Base-by-base conservation (phyloP, 1,140 invertebrate genomes). In the Macrotrachela quadricornifera region DNA sequence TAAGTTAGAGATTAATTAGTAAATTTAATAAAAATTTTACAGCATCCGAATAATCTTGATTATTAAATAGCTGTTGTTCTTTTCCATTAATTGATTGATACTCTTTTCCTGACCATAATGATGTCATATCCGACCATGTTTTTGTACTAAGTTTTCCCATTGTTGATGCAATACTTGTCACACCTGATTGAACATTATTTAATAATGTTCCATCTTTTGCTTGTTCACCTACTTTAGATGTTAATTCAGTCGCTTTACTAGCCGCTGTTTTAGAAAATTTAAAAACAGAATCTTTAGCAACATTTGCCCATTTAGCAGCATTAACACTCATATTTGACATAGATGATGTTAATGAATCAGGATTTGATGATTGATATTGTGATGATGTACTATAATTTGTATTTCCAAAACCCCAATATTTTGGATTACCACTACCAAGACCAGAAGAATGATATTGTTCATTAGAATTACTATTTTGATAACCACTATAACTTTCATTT, bases 331-430 rank as follows among this genome's bases (percentile, higher is more conserved):
- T 42, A 40, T 44, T 53, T n/a, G 51, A 53, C n/a, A 53, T 30
- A 8, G 21, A 30, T 30, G 21, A 30, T 4, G 21, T 8, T 4
- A 30, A 8, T 30, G 8, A 30, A 4, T 30, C 21, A 4, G 2
- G 21, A 30, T 30, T 30, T 2, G 21, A 30, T 30, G 21, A 8
- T 30, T 30, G 21, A 2, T 2, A 30, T 30, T 30, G 21, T 4
- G 21, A 30, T 30, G 21, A 30, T 30, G 21, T 8, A 30, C 8
- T 8, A 30, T 30, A 4, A 30, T 30, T 30, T 4, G 21, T 30
- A 62, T 82, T 84, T 10, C 84, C 85, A 73, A 88, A 88, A 37
- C 85, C 85, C 48, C 79, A 75, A 67, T 88, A 90, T 30, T 30
- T 30, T 30, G 21, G 21, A 30, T 30, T 30, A 4, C 21, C 21